Conservation (phyloP, 2,888 invertebrate genomes). For the Chorisops tibialis region DNA sequence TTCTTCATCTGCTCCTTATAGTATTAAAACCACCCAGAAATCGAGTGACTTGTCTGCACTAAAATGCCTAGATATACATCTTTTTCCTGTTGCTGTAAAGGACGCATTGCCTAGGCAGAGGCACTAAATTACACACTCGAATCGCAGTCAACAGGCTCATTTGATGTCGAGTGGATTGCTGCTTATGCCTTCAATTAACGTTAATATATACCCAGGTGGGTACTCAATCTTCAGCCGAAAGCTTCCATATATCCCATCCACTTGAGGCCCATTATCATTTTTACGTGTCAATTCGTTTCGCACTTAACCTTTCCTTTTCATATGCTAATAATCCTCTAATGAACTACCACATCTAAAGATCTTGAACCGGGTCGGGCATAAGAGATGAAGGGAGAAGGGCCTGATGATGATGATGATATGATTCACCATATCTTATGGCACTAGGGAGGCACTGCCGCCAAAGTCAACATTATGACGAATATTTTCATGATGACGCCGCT, state of each 20-base stretch:
- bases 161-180: not conserved
- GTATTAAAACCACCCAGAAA: too few relatives aligned
- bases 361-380: not conserved
- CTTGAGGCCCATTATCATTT: slow-evolving; percentile 27
- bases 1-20: too few relatives aligned
- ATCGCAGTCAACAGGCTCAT: slow-evolving; percentile 18
- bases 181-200: slow-evolving; percentile 14
- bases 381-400: too few relatives aligned
- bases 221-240: not conserved
- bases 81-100: too few relatives aligned
- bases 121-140: not conserved
- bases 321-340: slow-evolving; percentile 32
- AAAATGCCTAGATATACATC: too few relatives aligned
- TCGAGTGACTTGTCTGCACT: too few relatives aligned
- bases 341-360: slow-evolving; percentile 22
- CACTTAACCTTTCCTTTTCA: slow-evolving; percentile 33
- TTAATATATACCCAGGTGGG: slow-evolving; percentile 22
- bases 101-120: too few relatives aligned
- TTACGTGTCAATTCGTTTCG: slow-evolving; percentile 33
- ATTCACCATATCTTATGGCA: not conserved
- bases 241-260: slow-evolving; percentile 1
- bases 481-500: too few relatives aligned
- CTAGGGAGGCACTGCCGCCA: not conserved
- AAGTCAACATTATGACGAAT: too few relatives aligned
- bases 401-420: not conserved